Evolutionary conservation across 2,888 invertebrate genomes (phyloP), one percentile per base, ranked within the genome.

Genomic region (Vannuccia rotundouncinata): DNA sequence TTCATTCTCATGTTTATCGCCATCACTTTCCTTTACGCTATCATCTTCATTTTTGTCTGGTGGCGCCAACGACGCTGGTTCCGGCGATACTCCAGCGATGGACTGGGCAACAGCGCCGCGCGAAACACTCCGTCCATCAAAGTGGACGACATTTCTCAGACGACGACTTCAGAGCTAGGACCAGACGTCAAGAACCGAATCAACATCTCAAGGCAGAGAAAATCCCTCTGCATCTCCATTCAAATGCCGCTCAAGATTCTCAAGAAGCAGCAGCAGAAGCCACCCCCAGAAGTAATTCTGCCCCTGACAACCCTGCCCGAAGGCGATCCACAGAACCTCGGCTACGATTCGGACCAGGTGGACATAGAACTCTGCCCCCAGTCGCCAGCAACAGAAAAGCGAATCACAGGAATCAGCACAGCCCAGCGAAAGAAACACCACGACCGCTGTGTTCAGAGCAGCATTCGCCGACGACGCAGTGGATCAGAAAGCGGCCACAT

Each of bases 31-130:
- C 81, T 85, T 45, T 85, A 85, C 76, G 66, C 78, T 0, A 77
- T 82, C 1, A 84, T 85, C 66, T 85, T 85, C 78, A 80, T 82
- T 0, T 83, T 81, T 27, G 84, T 85, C n/a, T 83, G 81, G 78
- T 79, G 74, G 78, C 29, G 81, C 17, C 81, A 81, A 17, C 60
- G 73, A 45, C 81, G 81, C 29, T 80, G 81, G 59, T 22, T 45
- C 29, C 59, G 31, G 31, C n/a, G 78, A 25, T 59, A 74, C 25
- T 22, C 78, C 28, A 29, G n/a, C 27, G 60, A 78, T 31, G 78
- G 28, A 25, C 22, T 60, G 22, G 78, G 25, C 17, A 77, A 77
- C 45, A 45, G 45, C 45, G 66, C 10, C 25, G 66, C 2, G 17
- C 66, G 66, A 17, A 45, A 45, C 45, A 66, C 13, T 22, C 66